phyloP scores from a whole-genome alignment of 2,888 invertebrate species.

The Zygogramma bicolorata region DNA sequence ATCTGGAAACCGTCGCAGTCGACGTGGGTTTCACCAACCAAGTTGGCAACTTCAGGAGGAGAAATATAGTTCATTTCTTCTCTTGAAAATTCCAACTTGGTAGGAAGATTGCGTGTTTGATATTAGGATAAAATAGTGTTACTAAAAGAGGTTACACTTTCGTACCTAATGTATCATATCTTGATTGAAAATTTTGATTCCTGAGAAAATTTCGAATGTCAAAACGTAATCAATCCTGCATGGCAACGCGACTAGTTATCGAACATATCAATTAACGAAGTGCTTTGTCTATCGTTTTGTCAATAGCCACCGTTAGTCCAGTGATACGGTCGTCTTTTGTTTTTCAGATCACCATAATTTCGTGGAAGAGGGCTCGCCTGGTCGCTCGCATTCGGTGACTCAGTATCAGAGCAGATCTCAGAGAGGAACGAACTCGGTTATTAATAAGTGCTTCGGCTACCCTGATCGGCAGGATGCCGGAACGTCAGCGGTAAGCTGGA shows the following conservation, averaged over 20 bases:
- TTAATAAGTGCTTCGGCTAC: conserved; percentile 8
- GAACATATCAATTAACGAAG: neutral
- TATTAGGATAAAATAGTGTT: too few species aligned
- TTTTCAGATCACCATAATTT: conserved; percentile 31
- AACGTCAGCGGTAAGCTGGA: conserved; percentile 30
- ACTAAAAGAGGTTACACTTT: too few species aligned
- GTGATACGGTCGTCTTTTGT: neutral
- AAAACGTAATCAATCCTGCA: too few species aligned
- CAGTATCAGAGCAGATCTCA: conserved; percentile 28
- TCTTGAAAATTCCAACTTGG: too few species aligned
- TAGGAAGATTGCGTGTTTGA: too few species aligned
- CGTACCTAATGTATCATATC: too few species aligned
- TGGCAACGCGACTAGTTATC: neutral
- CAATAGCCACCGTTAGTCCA: neutral
- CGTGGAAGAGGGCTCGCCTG: conserved; percentile 22
- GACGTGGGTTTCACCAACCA: too few species aligned
- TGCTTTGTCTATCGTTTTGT: neutral
- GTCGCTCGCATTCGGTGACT: conserved; percentile 15
- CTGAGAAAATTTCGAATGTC: too few species aligned
- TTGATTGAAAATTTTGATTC: too few species aligned
- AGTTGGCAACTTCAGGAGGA: too few species aligned
- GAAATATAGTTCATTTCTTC: too few species aligned
- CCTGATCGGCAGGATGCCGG: conserved; percentile 26
- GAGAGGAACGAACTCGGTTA: conserved; percentile 11
- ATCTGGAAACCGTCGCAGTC: too few species aligned